Base-by-base conservation (phyloP, 2,113 vertebrate species). In the Cromileptes altivelis region DNA sequence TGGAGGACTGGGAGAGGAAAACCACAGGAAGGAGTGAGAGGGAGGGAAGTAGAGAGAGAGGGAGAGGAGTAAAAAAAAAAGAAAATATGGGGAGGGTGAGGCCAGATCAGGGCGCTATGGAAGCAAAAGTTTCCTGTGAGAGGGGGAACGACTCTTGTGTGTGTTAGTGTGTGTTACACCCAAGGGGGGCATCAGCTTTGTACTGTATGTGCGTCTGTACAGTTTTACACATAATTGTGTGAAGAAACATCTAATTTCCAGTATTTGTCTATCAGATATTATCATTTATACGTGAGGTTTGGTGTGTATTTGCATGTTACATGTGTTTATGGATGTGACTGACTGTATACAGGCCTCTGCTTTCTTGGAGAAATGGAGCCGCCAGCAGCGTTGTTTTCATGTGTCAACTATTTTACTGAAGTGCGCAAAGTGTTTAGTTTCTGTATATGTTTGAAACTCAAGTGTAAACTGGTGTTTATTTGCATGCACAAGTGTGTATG, bases 1-100 rank as follows among this genome's bases (percentile, higher is more conserved):
- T 92, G 91, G 91, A 93, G 93, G 72, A 92, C 84, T 87, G 85
- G 88, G 83, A 86, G 85, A 92, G 86, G 88, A 90, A 91, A 89
- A 91, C 90, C 88, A 77, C 91, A 91, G 88, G 85, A 90, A 88
- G 81, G 85, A 85, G 88, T 53, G 67, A 80, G 90, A 89, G 83
- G 42, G 85, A 83, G 83, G 57, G 87, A 80, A 78, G 60, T 30
- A 52, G 49, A 55, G 74, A 58, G 50, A 52, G 50, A 52, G 47
- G 47, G 42, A 45, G 42, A 45, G 42, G 42, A 45, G 42, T 45
- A 45, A 45, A 45, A 45, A 42, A 42, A 12, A 42, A 4, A 30
- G 9, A 45, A 45, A 45, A 45, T 45, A 45, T 45, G 42, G 42
- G 23, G 68, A 84, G 76, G 80, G 85, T 88, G 90, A 91, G 91